Conservation (phyloP, 2,797 vertebrate genomes). For the Trachurus trachurus region DNA sequence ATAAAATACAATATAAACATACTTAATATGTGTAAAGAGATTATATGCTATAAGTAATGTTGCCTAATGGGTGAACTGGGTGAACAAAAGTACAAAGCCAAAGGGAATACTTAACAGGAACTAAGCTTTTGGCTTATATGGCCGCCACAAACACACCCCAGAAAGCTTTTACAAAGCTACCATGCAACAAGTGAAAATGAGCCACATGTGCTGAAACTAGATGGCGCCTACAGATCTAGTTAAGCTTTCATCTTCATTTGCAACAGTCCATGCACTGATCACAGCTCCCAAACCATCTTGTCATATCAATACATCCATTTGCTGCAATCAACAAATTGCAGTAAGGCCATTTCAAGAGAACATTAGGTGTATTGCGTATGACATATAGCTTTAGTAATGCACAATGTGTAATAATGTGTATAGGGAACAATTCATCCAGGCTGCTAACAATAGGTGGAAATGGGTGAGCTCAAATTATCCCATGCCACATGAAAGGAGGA, state of each 20-base stretch:
- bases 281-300: not conserved
- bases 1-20: not conserved
- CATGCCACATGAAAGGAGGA: slow-evolving; percentile 43
- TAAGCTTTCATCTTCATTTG: not conserved
- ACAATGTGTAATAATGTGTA: not conserved
- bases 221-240: not conserved
- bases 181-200: not conserved
- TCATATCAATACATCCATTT: slow-evolving; percentile 18
- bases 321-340: slow-evolving; percentile 28
- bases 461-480: slow-evolving; percentile 37
- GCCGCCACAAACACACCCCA: not conserved
- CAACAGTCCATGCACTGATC: not conserved
- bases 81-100: not conserved
- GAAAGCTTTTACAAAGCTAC: not conserved
- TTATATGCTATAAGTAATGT: not conserved
- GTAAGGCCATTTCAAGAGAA: not conserved
- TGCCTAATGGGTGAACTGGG: not conserved
- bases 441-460: slow-evolving; percentile 31
- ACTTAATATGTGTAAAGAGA: not conserved
- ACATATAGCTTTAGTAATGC: not conserved
- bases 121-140: not conserved
- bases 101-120: not conserved
- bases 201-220: not conserved
- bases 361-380: too few species aligned
- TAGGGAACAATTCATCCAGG: slow-evolving; percentile 10